Conservation (phyloP, 2,888 invertebrate species). For the Sphinx pinastri region DNA sequence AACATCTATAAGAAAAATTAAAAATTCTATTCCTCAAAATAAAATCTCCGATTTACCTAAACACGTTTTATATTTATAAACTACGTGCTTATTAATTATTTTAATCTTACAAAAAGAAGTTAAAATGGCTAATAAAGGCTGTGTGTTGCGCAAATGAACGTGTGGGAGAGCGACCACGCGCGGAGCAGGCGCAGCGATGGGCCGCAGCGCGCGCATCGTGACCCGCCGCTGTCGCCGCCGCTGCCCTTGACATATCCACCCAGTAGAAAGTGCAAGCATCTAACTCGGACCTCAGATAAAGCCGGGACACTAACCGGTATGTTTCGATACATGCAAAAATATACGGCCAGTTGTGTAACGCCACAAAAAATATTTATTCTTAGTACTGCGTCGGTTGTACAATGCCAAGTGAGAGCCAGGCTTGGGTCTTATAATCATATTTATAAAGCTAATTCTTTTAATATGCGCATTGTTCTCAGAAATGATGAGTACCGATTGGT, state of each 20-base stretch:
- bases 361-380: conserved; percentile 20
- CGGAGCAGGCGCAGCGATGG: conserved; percentile 46
- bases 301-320: conserved; percentile 39
- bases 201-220: conserved; percentile 49
- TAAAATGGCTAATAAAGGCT: neutral
- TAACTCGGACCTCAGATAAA: conserved; percentile 44
- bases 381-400: neutral
- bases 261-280: conserved; percentile 71
- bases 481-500: neutral
- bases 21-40: too few species aligned
- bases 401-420: neutral
- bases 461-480: neutral
- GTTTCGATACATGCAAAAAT: conserved; percentile 29
- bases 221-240: conserved; percentile 52
- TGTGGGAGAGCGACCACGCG: conserved; percentile 39
- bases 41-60: too few species aligned
- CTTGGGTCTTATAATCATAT: neutral
- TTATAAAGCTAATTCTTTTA: neutral
- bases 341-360: conserved; percentile 24
- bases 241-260: conserved; percentile 77
- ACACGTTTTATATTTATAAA: too few species aligned
- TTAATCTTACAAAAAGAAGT: conserved; percentile 30
- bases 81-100: too few species aligned
- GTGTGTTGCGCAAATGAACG: conserved; percentile 51
- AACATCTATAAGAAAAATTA: too few species aligned